These are phyloP conservation scores for Pseudocheirus occidentalis DNA, from an alignment of 2,797 vertebrate genomes.

Conservation along the genomic window DNA sequence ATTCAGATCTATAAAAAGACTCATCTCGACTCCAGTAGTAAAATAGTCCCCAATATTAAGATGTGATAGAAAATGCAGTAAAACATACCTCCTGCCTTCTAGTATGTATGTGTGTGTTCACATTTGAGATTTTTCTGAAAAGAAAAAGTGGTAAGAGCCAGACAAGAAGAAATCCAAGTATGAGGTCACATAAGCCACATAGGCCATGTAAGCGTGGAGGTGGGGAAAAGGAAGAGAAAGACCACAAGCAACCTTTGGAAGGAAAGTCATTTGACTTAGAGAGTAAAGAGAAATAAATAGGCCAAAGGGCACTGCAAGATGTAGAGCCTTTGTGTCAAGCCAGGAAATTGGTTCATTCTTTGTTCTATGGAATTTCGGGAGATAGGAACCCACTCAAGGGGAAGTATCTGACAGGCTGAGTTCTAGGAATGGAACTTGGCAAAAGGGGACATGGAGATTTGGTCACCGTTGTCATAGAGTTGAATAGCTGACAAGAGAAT, in stretches of 20 bases:
- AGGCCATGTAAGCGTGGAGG: too few species aligned
- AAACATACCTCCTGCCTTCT: background rate
- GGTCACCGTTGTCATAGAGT: background rate
- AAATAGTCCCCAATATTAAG: background rate
- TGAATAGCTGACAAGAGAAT: background rate
- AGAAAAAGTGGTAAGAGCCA: background rate
- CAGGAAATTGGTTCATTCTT: background rate
- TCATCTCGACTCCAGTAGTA: background rate
- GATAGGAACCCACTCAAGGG: background rate
- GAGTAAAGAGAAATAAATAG: background rate
- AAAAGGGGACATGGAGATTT: background rate
- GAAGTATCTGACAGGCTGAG: background rate
- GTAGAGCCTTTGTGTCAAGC: background rate
- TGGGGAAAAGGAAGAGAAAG: background rate
- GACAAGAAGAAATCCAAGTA: background rate
- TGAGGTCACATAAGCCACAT: background rate
- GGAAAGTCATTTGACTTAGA: background rate
- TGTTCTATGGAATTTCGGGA: background rate
- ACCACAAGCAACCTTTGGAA: background rate
- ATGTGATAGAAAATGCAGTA: too few species aligned
- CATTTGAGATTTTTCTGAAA: background rate
- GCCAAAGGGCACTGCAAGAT: background rate
- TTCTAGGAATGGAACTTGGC: background rate
- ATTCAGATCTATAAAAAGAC: background rate
- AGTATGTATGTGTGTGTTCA: background rate